Percentiles rank a stretch among this genome's conserved stretches.
phyloP scores from a whole-genome alignment of 2,113 vertebrate genomes.

The Pachypanchax playfairii region DNA sequence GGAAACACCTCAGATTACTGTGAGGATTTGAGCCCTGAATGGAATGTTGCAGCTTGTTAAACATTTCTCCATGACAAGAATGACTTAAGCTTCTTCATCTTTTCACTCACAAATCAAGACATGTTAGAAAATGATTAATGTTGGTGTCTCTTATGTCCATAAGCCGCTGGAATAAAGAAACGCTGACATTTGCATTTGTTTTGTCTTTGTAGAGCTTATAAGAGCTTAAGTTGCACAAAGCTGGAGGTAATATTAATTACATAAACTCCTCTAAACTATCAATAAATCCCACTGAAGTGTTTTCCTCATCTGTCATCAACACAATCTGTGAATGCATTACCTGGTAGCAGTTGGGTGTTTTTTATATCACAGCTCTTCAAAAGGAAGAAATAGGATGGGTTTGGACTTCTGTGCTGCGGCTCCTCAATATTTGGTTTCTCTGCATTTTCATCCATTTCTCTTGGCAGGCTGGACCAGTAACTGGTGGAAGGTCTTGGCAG shows the following conservation, averaged over 20 bases:
- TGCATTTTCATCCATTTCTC: slow-evolving; percentile 79
- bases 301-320: slow-evolving; percentile 31
- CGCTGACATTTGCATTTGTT: slow-evolving; percentile 52
- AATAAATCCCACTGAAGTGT: slow-evolving; percentile 32
- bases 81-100: slow-evolving; percentile 4
- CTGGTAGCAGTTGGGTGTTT: slow-evolving; percentile 67
- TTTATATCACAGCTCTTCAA: slow-evolving; percentile 56
- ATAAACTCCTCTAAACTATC: slow-evolving; percentile 31
- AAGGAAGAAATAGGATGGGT: slow-evolving; percentile 62
- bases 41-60: slow-evolving; percentile 1
- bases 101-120: slow-evolving; percentile 29
- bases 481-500: slow-evolving; percentile 80
- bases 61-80: not conserved
- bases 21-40: slow-evolving; percentile 21
- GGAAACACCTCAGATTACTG: slow-evolving; percentile 48
- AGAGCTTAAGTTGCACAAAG: slow-evolving; percentile 47
- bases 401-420: slow-evolving; percentile 68
- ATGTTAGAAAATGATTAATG: slow-evolving; percentile 44
- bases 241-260: slow-evolving; percentile 46
- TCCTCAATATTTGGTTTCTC: slow-evolving; percentile 78
- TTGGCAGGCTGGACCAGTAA: slow-evolving; percentile 70
- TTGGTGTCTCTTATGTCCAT: slow-evolving; percentile 32
- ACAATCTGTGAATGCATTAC: slow-evolving; percentile 50
- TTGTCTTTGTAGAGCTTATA: slow-evolving; percentile 42
- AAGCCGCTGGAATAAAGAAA: slow-evolving; percentile 45